Evolutionary conservation across 2,113 vertebrate species (phyloP), one percentile per base, ranked within the genome.

Genomic region (Chloropsis cyanopogon): DNA sequence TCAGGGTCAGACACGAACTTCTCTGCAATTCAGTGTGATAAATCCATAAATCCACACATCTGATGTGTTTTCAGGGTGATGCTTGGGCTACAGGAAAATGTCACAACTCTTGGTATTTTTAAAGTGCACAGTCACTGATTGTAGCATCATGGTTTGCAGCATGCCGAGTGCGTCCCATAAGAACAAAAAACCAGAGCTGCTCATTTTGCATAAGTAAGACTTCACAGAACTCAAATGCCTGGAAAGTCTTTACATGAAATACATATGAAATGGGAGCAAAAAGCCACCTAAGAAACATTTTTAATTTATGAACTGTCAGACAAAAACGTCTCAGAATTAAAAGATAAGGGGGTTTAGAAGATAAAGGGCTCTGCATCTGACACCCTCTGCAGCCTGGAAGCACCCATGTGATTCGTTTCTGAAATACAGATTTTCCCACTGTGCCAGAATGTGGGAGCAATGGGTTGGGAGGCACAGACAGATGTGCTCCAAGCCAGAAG

Each of bases 251-350:
- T 83, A 92, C 84, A 90, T 41, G 89, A 94, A 95, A 96, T 92
- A 93, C 94, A 92, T 89, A 94, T 19, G 71, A 94, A 96, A 88
- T 1, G 42, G 88, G 93, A 96, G 94, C 95, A 89, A 90, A 84
- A 78, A 96, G 95, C 85, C 94, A 95, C 86, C 42, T 56, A 95
- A 93, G 94, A 90, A 97, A 94, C 84, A 84, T 92, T 94, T 96
- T 87, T 92, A 95, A 96, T 94, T 97, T 95, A 96, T 96, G 92
- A 95, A 87, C 94, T 95, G 95, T 94, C 95, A 95, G 82, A 95
- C 91, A 93, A 92, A 96, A 94, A 92, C 3, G 79, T 82, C 93
- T 95, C 81, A 75, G 93, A 95, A 96, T 94, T 96, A 96, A 93
- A 92, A 94, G 92, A 96, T 95, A 96, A 94, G 83, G 65, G 44